These are phyloP conservation scores for Microcebus lehilahytsara DNA, from an alignment of 2,113 vertebrate genomes.

Conservation along the genomic window DNA sequence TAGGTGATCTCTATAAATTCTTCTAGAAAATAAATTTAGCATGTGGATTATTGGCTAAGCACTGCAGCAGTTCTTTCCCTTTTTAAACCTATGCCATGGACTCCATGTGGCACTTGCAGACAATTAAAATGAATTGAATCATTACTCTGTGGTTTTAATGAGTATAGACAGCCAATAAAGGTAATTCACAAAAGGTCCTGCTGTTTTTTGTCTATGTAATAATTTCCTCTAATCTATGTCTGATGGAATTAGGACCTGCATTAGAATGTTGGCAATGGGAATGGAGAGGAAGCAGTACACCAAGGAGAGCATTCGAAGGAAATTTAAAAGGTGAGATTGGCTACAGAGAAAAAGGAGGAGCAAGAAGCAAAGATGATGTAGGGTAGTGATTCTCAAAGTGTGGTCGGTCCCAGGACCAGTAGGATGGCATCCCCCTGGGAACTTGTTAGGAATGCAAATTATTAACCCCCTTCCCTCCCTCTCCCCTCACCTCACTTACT, in stretches of 20 bases:
- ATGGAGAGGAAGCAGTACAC: neutral
- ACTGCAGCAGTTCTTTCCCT: neutral
- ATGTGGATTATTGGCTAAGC: neutral
- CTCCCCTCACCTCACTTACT: neutral
- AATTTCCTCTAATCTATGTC: neutral
- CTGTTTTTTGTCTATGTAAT: neutral
- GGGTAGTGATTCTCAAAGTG: neutral
- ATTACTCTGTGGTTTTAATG: neutral
- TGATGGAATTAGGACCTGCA: neutral
- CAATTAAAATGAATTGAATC: constrained; percentile 8
- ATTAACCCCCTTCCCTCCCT: neutral
- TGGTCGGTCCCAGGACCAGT: neutral
- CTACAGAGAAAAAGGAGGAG: neutral
- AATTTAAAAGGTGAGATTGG: neutral
- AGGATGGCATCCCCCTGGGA: neutral
- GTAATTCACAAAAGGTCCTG: neutral
- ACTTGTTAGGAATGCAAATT: neutral
- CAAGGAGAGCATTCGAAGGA: neutral
- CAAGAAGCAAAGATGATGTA: neutral
- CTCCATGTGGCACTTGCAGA: neutral
- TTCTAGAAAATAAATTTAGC: neutral
- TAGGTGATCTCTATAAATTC: neutral
- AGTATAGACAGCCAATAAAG: neutral
- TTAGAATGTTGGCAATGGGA: neutral
- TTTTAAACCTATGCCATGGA: neutral